Evolutionary conservation across 1,140 invertebrate genomes (phyloP), one percentile per base, ranked within the genome.

Genomic region (Chironomus striatipennis): DNA sequence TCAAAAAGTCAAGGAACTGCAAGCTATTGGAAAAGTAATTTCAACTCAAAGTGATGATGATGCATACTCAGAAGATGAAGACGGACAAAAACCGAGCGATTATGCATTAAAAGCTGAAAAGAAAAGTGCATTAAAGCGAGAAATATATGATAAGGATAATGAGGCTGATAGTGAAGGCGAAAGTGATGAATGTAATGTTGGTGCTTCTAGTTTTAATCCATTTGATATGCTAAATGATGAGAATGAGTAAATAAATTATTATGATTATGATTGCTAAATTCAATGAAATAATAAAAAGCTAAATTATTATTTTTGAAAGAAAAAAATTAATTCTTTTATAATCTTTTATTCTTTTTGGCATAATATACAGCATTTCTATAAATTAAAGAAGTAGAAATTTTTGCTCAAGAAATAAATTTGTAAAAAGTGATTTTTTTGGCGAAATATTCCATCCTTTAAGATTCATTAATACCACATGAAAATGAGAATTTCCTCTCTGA

Each of bases 1-100:
- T 7, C 84, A 87, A 76, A 84, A 82, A 74, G 84, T 91, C 0
- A 83, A 83, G 75, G 89, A 88, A 87, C 88, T 90, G 74, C 88
- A 90, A 81, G 88, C 88, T 10, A 80, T 84, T 73, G 84, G 77
- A 20, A 77, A 81, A 42, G 80, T 78, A 9, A 79, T 79, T 73
- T 57, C 47, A 3, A 70, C 17, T 8, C 2, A 20, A 5, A 17
- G 20, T 70, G 65, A 18, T 70, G n/a, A 67, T 67, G 65, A 70
- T 8, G 17, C n/a, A 9, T 70, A 70, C 18, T 57, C 47, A 57
- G 65, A 17, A 10, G 65, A 70, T 8, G 65, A 21, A 70, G 9
- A 18, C 20, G 65, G 1, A 20, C 65, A 70, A 20, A 18, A 12
- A 7, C n/a, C 65, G 18, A 21, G 17, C 18, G 65, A 70, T 20